Evolutionary conservation across 1,140 invertebrate species (phyloP).

Genomic region (Drosophila chauvacae): DNA sequence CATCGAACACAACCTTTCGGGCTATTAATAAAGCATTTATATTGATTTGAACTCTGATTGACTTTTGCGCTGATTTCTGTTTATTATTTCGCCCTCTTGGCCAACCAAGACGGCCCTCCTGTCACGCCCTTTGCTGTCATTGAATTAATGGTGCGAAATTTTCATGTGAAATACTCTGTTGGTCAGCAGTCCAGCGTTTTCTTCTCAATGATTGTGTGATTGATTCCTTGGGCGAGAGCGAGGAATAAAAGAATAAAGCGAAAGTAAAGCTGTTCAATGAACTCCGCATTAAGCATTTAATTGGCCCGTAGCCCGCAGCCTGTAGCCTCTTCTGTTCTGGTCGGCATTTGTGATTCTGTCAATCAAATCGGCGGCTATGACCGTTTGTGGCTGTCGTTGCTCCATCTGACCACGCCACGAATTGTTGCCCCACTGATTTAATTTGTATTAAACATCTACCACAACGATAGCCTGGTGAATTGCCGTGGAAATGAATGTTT

Average conservation of each 20-base stretch:
- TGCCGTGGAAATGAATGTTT: slow-evolving; percentile 14
- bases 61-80: slow-evolving; percentile 78
- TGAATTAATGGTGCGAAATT: slow-evolving; percentile 79
- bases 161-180: slow-evolving; percentile 69
- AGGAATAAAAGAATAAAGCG: slow-evolving; percentile 32
- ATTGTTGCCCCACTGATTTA: slow-evolving; percentile 63
- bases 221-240: slow-evolving; percentile 58
- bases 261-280: slow-evolving; percentile 73
- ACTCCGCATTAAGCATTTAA: slow-evolving; percentile 77
- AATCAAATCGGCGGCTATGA: slow-evolving; percentile 64
- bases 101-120: slow-evolving; percentile 30
- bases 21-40: slow-evolving; percentile 73
- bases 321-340: slow-evolving; percentile 15
- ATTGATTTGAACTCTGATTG: slow-evolving; percentile 80
- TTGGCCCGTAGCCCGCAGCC: slow-evolving; percentile 29
- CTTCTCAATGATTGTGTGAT: slow-evolving; percentile 42
- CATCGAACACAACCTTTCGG: slow-evolving; percentile 31
- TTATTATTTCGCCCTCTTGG: slow-evolving; percentile 73
- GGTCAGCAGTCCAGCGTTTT: slow-evolving; percentile 12
- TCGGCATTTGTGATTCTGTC: slow-evolving; percentile 62
- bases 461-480: neutral
- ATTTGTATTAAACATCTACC: slow-evolving; percentile 46
- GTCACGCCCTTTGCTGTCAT: slow-evolving; percentile 58
- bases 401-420: slow-evolving; percentile 33
- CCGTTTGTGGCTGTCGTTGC: slow-evolving; percentile 17